A percentile compares a stretch with the other conserved stretches of the same genome.
phyloP scores from a whole-genome alignment of 2,888 invertebrate genomes.

The Iselma pallidipennis region DNA sequence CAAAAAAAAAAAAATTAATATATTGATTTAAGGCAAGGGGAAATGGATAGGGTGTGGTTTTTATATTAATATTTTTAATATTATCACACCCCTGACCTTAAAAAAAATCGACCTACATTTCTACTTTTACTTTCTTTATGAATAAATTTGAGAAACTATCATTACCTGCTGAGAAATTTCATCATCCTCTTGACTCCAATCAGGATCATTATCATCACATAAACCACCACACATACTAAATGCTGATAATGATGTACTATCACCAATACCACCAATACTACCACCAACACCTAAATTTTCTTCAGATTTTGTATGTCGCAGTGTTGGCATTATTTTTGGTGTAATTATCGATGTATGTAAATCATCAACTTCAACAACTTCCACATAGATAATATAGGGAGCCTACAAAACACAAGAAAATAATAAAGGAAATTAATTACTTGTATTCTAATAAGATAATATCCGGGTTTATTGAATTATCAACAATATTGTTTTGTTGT shows the following conservation, averaged over 20 bases:
- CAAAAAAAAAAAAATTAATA: background rate
- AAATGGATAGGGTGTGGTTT: too few relatives aligned
- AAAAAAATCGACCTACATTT: too few relatives aligned
- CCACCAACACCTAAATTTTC: conserved; percentile 72
- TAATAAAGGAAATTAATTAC: too few relatives aligned
- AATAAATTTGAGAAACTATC: background rate
- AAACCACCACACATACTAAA: conserved; percentile 62
- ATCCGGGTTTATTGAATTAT: too few relatives aligned
- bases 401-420: conserved; percentile 62
- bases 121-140: too few relatives aligned
- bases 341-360: conserved; percentile 84
- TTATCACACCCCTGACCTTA: too few relatives aligned
- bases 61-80: too few relatives aligned
- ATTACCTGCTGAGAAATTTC: conserved; percentile 80
- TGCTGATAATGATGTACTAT: conserved; percentile 53
- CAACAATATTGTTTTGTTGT: too few relatives aligned
- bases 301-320: conserved; percentile 92
- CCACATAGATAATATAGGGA: conserved; percentile 97
- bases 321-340: conserved; percentile 82
- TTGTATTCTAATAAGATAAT: too few relatives aligned
- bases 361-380: conserved; percentile 88
- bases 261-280: conserved; percentile 41
- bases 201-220: conserved; percentile 64
- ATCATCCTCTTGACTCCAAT: conserved; percentile 96
- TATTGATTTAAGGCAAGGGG: too few relatives aligned